Evolutionary conservation across 2,888 invertebrate species (phyloP).

Genomic region (Eupithecia vulgata): DNA sequence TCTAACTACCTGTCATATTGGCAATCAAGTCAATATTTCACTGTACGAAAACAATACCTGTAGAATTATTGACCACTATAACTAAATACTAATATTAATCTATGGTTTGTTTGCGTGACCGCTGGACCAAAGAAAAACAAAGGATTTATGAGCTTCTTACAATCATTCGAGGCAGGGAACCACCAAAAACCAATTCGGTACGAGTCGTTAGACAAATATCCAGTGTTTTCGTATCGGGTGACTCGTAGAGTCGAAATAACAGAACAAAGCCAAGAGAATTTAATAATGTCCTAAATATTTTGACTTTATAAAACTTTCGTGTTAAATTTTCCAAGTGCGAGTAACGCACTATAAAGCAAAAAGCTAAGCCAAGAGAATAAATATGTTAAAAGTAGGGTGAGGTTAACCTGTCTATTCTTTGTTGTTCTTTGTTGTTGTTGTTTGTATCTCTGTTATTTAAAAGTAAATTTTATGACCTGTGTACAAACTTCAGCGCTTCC

Average conservation of each 20-base stretch:
- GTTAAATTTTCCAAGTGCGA: too few species aligned
- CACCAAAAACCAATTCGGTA: conserved; percentile 6
- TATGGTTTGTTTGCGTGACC: conserved; percentile 9
- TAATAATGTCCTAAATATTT: too few species aligned
- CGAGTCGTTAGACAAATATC: conserved; percentile 9
- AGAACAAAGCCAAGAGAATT: too few species aligned
- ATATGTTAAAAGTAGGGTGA: background rate
- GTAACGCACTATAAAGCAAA: too few species aligned
- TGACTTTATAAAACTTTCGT: too few species aligned
- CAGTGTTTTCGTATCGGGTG: conserved; percentile 4
- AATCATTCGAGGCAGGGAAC: background rate
- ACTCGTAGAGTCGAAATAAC: background rate
- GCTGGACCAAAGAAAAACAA: background rate
- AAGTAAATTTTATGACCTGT: background rate
- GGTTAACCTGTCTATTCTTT: background rate
- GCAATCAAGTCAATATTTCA: background rate
- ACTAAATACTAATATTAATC: background rate
- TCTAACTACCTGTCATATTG: background rate
- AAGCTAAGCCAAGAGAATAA: too few species aligned
- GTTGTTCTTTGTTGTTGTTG: too few species aligned
- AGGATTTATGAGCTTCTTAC: conserved; percentile 12
- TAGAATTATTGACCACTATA: background rate
- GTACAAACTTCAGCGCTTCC: background rate
- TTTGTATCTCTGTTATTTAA: too few species aligned
- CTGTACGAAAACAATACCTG: background rate